Base-by-base conservation (phyloP, 2,113 vertebrate species). In the Xenotilapia leptura region DNA sequence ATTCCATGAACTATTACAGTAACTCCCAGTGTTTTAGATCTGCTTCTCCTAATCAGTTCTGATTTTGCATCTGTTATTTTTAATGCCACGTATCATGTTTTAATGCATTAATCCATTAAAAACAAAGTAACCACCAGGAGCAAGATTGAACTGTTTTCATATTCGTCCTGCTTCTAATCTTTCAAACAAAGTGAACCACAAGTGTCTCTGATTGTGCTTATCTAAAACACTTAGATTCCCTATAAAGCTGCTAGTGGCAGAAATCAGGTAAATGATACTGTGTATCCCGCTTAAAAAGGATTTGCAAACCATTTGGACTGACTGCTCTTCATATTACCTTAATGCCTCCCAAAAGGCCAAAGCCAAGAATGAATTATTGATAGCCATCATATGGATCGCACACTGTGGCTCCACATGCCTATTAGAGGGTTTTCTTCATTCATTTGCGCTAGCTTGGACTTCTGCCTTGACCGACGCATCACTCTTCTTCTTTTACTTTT, bases 301-400 rank as follows among this genome's bases (percentile, higher is more conserved):
- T 96, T 95, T 92, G 90, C 94, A 93, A 95, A 94, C 90, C 93
- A 94, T 94, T 94, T 95, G 94, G 95, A 92, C 94, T 92, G 90
- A 94, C 92, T 95, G 92, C 95, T 94, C 93, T 96, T 94, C 93
- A 94, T 94, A 95, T 96, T 96, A 95, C 94, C 92, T 94, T 95
- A 95, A 96, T 95, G 94, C 90, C 94, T 96, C 96, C 94, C 95
- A 93, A 95, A 95, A 95, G 95, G 91, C 94, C 94, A 94, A 88
- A 95, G 93, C 91, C 92, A 92, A 83, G 90, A 65, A 94, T 96
- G 94, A 96, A 96, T 96, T 95, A 96, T 96, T 96, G 94, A 95
- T 96, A 95, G 90, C 86, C 93, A 95, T 95, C 94, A 93, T 95
- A 95, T 95, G 91, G 95, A 95, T 95, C 68, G 90, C 92, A 91